Percentiles rank a stretch among this genome's conserved stretches.
phyloP scores from a whole-genome alignment of 2,113 vertebrate species.

The Malurus elegans region DNA sequence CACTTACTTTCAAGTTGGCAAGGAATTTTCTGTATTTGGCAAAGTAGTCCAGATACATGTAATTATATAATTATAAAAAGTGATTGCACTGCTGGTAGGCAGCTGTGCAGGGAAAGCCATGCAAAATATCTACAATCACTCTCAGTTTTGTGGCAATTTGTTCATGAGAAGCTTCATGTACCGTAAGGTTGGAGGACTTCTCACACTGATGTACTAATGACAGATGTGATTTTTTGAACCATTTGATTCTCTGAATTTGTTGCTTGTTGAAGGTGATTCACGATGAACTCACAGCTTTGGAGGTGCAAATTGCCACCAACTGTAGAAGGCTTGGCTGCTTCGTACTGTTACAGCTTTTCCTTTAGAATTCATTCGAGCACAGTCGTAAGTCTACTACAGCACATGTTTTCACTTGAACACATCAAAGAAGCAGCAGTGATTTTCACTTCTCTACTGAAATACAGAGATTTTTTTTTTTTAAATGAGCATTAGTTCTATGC shows the following conservation, averaged over 20 bases:
- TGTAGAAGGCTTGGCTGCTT: not conserved
- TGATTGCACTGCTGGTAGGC: not conserved
- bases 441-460: constrained; percentile 2
- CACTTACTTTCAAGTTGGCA: not conserved
- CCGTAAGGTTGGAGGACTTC: not conserved
- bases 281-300: not conserved
- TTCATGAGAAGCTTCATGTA: not conserved
- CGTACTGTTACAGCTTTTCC: not conserved
- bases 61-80: not conserved
- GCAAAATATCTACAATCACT: not conserved
- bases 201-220: not conserved
- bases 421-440: not conserved
- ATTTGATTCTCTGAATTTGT: not conserved
- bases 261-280: not conserved
- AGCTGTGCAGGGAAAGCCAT: not conserved
- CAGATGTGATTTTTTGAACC: not conserved
- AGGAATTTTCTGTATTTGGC: not conserved
- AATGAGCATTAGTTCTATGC: not conserved
- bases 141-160: not conserved
- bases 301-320: not conserved
- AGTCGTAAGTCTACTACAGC: not conserved
- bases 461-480: not conserved
- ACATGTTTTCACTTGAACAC: not conserved
- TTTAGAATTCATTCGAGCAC: not conserved
- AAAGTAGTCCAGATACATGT: not conserved